phyloP scores from a whole-genome alignment of 2,888 invertebrate species.

The Nudaria mundana region DNA sequence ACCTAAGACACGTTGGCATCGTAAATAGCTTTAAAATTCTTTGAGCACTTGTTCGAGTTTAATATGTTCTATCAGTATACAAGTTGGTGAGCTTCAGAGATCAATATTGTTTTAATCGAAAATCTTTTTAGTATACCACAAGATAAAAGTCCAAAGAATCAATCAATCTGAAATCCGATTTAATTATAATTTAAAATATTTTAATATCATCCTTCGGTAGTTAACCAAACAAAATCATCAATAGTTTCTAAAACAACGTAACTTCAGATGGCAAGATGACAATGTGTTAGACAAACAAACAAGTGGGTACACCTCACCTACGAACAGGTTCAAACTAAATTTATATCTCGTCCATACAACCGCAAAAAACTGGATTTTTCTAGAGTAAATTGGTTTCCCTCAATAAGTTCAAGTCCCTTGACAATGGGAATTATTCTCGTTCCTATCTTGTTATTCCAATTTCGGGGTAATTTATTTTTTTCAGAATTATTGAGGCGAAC shows the following conservation, averaged over 20 bases:
- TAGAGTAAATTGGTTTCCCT: slow-evolving; percentile 61
- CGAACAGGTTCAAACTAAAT: slow-evolving; percentile 21
- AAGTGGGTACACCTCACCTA: slow-evolving; percentile 23
- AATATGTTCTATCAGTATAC: no score
- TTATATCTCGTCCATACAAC: slow-evolving; percentile 20
- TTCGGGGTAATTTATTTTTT: slow-evolving; percentile 59
- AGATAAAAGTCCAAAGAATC: no score
- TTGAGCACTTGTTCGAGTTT: no score
- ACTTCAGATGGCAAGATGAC: slow-evolving; percentile 19
- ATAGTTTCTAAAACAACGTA: slow-evolving; percentile 21
- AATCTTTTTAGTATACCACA: no score
- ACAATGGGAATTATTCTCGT: slow-evolving; percentile 67
- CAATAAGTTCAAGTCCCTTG: slow-evolving; percentile 65
- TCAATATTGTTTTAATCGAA: no score
- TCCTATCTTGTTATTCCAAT: slow-evolving; percentile 68
- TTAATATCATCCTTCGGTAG: background rate
- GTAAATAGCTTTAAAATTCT: slow-evolving; percentile 15
- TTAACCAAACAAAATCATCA: slow-evolving; percentile 9
- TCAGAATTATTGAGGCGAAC: slow-evolving; percentile 39
- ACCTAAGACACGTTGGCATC: slow-evolving; percentile 26
- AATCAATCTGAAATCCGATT: no score
- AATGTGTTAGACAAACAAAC: slow-evolving; percentile 13
- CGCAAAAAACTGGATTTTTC: slow-evolving; percentile 47
- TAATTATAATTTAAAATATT: no score
- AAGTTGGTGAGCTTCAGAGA: no score